Evolutionary conservation across 2,888 invertebrate species (phyloP), one percentile per base, ranked within the genome.

Genomic region (Lumbricus terrestris): DNA sequence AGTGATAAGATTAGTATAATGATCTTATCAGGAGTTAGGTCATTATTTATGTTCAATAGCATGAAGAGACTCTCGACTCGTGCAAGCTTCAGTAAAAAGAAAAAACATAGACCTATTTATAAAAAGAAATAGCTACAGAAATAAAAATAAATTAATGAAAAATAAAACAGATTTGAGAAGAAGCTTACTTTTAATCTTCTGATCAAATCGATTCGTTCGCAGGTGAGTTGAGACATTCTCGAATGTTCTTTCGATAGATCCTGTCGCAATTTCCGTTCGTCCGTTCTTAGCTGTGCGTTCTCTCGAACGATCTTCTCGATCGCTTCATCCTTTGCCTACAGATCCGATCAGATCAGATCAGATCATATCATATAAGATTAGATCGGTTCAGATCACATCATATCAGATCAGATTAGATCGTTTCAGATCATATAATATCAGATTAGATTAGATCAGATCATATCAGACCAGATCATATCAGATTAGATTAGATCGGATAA

Each of bases 191-290:
- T 89, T 16, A 90, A n/a, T 40, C 89, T 88, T 37, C 90, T 90
- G 34, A 90, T 40, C 20, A 88, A 38, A 33, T 90, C 90, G n/a
- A 90, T 89, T 16, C 90, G 90, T 29, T 90, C 90, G 29, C 85
- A 69, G 47, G 91, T 91, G 18, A 90, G 29, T 69, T 93, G 93
- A 37, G 92, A 92, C 33, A 92, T 90, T 37, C 92, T 90, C n/a
- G 93, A 92, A 89, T 93, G 92, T 90, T 93, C 93, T 88, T 92
- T 92, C 18, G 92, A 92, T 18, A 93, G 90, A 83, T 93, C 93
- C 83, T 93, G 93, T 82, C 93, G 92, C 15, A 89, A 29, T n/a
- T 91, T 91, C 11, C 90, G 88, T n/a, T 92, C 90, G 69, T 93
- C 93, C 35, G 92, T 91, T 85, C 92, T 91, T 83, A 93, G 90